These are phyloP conservation scores for Geophilus truncorum DNA, from an alignment of 2,888 invertebrate species.

Conservation along the genomic window DNA sequence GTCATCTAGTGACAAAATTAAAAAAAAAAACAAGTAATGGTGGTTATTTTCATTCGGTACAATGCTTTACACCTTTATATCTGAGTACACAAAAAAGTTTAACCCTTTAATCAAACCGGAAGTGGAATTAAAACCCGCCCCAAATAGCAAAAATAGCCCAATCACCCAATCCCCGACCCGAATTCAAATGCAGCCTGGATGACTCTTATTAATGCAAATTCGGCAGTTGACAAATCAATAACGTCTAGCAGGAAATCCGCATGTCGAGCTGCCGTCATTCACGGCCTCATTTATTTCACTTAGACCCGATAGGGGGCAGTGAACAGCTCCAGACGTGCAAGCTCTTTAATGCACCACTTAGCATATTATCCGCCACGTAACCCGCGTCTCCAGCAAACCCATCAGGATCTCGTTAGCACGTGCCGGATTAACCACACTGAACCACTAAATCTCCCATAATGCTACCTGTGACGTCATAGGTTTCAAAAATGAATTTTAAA, in stretches of 20 bases:
- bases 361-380: conserved; percentile 11
- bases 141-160: no score
- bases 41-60: no score
- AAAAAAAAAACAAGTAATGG: no score
- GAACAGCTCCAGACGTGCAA: conserved; percentile 2
- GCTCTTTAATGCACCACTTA: conserved; percentile 23
- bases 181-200: neutral
- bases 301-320: neutral
- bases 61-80: no score
- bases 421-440: neutral
- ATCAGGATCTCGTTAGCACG: conserved; percentile 1
- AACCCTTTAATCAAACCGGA: no score
- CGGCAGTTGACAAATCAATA: conserved; percentile 13
- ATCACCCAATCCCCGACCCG: no score
- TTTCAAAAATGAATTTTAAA: neutral
- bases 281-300: conserved; percentile 17
- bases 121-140: no score
- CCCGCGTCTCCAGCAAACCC: neutral
- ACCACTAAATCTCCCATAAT: neutral
- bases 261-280: conserved; percentile 6
- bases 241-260: conserved; percentile 17
- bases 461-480: no score
- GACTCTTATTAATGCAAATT: conserved; percentile 18
- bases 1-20: no score
- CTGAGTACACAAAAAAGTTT: no score